Base-by-base conservation (phyloP, 2,888 invertebrate species). In the Plutella xylostella region DNA sequence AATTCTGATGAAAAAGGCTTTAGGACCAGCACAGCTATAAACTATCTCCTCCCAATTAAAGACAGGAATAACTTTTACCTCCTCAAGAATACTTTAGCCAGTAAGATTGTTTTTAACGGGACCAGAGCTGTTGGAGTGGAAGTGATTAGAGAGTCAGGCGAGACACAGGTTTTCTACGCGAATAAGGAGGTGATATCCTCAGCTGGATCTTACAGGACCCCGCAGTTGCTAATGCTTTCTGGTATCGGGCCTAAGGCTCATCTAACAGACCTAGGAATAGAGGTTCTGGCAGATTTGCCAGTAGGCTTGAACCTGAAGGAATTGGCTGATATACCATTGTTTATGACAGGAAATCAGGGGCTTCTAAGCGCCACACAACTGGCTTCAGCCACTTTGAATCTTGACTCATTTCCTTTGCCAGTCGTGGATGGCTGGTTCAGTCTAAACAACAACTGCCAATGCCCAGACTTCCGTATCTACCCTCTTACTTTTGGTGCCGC, bases 161-260 rank as follows among this genome's bases (percentile, higher is more conserved):
- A 90, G 34, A 87, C 89, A 39, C 86, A 86, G 0, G 85, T 87
- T 55, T 60, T 88, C 0, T 86, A 88, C 53, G 92, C 92, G 0
- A 86, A 79, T 28, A 92, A 89, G 63, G 93, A 93, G 62, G 89
- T 96, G 0, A 90, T 96, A 20, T 62, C 96, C 0, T 90, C 92
- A 0, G 92, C 89, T 0, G 96, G 96, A 0, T 85, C 94, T 0
- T 86, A 96, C 1, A 94, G 94, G 64, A 90, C 94, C 0, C 92
- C 96, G 0, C 95, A 96, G 60, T 60, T 96, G 1, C 72, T 96
- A 30, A 92, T 95, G 93, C 71, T 96, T 1, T 93, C 93, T 3
- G 96, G 94, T 0, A 82, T 94, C 0, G 91, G 91, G 0, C 89
- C 89, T 0, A 78, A 80, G 47, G 79, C 82, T 2, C 87, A 91